Evolutionary conservation across 2,888 invertebrate genomes (phyloP).

Genomic region (Phasia obesa): DNA sequence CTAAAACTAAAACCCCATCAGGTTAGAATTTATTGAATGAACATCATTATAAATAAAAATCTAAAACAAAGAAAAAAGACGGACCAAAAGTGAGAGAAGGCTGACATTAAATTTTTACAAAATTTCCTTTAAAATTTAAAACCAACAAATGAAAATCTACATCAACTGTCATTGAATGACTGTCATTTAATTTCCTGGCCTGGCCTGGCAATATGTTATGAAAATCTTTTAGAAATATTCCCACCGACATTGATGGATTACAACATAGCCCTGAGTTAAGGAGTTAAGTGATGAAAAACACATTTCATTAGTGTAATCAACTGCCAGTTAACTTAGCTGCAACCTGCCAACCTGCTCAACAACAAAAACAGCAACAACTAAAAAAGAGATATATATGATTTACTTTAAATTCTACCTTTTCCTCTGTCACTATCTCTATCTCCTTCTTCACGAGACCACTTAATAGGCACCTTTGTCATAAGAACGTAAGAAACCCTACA

Average conservation of each 20-base stretch:
- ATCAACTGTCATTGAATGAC: conserved; percentile 26
- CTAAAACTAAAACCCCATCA: conserved; percentile 28
- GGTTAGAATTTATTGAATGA: conserved; percentile 48
- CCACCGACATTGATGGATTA: conserved; percentile 57
- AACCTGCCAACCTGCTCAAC: background rate
- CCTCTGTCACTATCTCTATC: background rate
- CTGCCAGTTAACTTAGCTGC: background rate
- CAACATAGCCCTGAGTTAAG: background rate
- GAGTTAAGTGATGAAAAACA: conserved; percentile 42
- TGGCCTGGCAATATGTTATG: conserved; percentile 5
- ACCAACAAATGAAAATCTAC: background rate
- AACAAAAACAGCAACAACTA: too few relatives aligned
- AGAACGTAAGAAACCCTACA: conserved; percentile 7
- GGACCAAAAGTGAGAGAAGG: background rate
- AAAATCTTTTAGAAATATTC: conserved; percentile 18
- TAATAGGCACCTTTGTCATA: conserved; percentile 38
- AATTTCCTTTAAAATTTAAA: conserved; percentile 25
- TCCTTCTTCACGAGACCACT: background rate
- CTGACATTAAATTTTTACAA: background rate
- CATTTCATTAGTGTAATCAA: conserved; percentile 46
- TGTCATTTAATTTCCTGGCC: conserved; percentile 54
- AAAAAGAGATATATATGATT: conserved; percentile 8
- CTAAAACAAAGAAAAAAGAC: background rate
- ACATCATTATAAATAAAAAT: conserved; percentile 23
- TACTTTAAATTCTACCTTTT: background rate